These are phyloP conservation scores for Arothron firmamentum DNA, from an alignment of 2,113 vertebrate genomes.

Conservation along the genomic window DNA sequence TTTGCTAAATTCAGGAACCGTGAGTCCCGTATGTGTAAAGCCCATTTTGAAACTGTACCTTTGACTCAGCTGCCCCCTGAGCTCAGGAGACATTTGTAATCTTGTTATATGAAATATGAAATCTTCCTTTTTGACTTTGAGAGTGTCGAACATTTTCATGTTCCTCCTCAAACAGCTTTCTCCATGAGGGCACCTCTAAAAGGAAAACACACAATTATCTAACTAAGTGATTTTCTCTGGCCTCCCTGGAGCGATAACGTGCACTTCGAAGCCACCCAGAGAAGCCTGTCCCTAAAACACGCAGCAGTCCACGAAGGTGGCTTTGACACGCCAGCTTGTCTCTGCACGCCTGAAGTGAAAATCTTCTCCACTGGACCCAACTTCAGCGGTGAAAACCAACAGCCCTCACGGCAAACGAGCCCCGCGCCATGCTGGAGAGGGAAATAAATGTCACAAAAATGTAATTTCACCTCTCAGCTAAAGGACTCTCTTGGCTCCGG, in stretches of 20 bases:
- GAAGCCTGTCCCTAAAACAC: slow-evolving; percentile 58
- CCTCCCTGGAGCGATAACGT: slow-evolving; percentile 61
- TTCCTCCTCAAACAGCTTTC: slow-evolving; percentile 27
- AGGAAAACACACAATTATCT: slow-evolving; percentile 36
- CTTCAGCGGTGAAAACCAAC: slow-evolving; percentile 59
- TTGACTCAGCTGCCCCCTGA: background rate
- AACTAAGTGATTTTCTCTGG: slow-evolving; percentile 58
- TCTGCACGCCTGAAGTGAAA: slow-evolving; percentile 56
- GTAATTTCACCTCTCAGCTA: slow-evolving; percentile 64
- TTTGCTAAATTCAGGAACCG: slow-evolving; percentile 12
- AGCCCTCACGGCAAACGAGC: slow-evolving; percentile 70
- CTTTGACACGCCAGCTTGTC: slow-evolving; percentile 52
- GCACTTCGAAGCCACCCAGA: slow-evolving; percentile 56
- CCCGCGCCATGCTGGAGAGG: slow-evolving; percentile 49
- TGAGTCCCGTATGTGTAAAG: slow-evolving; percentile 1
- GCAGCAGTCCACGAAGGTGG: slow-evolving; percentile 58
- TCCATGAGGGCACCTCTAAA: slow-evolving; percentile 36
- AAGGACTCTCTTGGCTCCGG: slow-evolving; percentile 64
- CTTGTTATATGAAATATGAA: slow-evolving; percentile 2
- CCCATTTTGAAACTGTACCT: slow-evolving; percentile 17
- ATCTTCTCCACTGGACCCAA: slow-evolving; percentile 70
- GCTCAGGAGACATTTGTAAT: too few relatives aligned
- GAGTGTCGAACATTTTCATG: slow-evolving; percentile 43
- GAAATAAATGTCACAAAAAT: slow-evolving; percentile 75
- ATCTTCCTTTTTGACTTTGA: slow-evolving; percentile 13